Evolutionary conservation across 2,797 vertebrate species (phyloP), one percentile per base, ranked within the genome.

Genomic region (Lophotriccus pileatus): DNA sequence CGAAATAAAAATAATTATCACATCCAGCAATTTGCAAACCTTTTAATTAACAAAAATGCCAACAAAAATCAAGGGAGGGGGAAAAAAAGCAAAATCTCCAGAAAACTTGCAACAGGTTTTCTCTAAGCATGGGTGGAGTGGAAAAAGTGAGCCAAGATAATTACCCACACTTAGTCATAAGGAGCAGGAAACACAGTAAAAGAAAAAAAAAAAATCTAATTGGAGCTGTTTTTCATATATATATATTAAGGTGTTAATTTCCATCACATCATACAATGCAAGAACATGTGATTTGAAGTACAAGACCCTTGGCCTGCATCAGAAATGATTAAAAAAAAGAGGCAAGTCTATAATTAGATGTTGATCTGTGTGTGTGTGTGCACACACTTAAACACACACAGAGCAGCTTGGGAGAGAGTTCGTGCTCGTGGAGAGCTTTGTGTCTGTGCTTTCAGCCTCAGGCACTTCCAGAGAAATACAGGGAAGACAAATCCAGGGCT

Each of bases 81-180:
- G 7, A 30, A 86, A 86, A 92, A 94, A 94, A 89, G 86, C 89
- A 95, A 96, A 97, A 88, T 82, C 69, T 97, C 94, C 88, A 96
- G 96, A 95, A 97, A 98, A 97, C 81, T 97, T 97, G 93, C 95
- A 97, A 97, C 97, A 98, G 94, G 95, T 97, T 98, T 98, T 98
- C 96, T 97, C 49, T 82, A 96, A 97, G 95, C 85, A 95, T 96
- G 98, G 97, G 97, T 96, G 97, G 97, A 98, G 96, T 97, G 98
- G 98, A 98, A 98, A 98, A 98, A 98, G 88, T 98, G 97, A 98
- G 95, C 95, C 94, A 95, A 96, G 89, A 91, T 98, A 98, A 98
- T 98, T 98, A 97, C 91, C 96, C 96, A 97, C 93, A 95, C 96
- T 98, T 97, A 98, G 97, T 98, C 98, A 98, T 97, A 97, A 97